phyloP scores from a whole-genome alignment of 2,113 vertebrate genomes.

The Paraplagusia blochii region DNA sequence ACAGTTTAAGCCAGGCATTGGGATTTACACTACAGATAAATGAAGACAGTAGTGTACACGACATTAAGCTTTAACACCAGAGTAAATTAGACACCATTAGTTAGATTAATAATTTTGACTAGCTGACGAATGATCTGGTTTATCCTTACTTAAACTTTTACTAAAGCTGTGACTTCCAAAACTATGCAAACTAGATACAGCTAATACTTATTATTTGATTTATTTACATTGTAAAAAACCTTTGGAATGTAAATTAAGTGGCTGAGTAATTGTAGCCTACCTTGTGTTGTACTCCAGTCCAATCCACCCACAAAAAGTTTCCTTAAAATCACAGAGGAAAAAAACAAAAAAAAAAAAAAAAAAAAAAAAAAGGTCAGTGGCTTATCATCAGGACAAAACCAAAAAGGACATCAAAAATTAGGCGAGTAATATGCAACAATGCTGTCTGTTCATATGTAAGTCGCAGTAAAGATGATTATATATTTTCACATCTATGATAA shows the following conservation, averaged over 20 bases:
- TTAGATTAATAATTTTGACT: too few relatives aligned
- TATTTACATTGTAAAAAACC: not conserved
- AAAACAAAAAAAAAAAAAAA: conserved; percentile 49
- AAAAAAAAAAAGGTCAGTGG: conserved; percentile 4
- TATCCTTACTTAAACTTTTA: not conserved
- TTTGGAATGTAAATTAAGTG: not conserved
- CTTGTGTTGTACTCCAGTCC: conserved; percentile 99
- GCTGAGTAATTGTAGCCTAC: conserved; percentile 70
- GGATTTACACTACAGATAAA: too few relatives aligned
- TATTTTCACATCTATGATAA: not conserved
- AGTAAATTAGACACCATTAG: too few relatives aligned
- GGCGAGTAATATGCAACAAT: too few relatives aligned
- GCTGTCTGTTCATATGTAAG: not conserved
- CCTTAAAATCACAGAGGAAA: conserved; percentile 79
- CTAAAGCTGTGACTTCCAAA: not conserved
- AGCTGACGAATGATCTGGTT: not conserved
- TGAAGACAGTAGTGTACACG: too few relatives aligned
- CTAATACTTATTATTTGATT: not conserved
- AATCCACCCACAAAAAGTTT: conserved; percentile 99
- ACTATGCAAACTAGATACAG: not conserved
- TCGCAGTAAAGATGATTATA: not conserved
- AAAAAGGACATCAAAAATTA: not conserved
- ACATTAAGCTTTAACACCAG: too few relatives aligned
- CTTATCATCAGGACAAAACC: not conserved
- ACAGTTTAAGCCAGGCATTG: too few relatives aligned